Percentiles rank a stretch among this genome's conserved stretches.
These are phyloP conservation scores for Drosophila rellima DNA, from an alignment of 2,888 invertebrate genomes.

Conservation along the genomic window DNA sequence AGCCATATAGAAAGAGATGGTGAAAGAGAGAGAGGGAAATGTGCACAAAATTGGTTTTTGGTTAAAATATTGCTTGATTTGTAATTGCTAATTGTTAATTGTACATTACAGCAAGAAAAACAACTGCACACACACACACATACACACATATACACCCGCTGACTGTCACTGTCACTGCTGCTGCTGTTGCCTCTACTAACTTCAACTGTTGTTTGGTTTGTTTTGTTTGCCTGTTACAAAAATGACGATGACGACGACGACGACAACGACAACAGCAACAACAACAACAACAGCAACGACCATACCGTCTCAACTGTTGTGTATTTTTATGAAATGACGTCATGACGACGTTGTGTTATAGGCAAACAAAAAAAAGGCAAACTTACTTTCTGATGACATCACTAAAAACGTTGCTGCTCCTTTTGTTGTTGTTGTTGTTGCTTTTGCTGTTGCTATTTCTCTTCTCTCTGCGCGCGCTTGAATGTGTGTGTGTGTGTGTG, in stretches of 20 bases:
- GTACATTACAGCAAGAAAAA: constrained; percentile 23
- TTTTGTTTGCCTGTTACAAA: constrained; percentile 68
- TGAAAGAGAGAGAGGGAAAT: constrained; percentile 6
- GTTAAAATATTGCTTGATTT: constrained; percentile 56
- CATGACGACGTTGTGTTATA: constrained; percentile 71
- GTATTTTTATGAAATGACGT: constrained; percentile 83
- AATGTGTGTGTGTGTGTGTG: constrained; percentile 22
- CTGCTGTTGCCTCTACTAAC: constrained; percentile 36
- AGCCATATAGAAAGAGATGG: background rate
- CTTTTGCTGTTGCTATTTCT: constrained; percentile 48
- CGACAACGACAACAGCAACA: constrained; percentile 27
- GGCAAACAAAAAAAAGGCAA: constrained; percentile 63
- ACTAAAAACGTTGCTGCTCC: constrained; percentile 75
- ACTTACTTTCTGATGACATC: constrained; percentile 81
- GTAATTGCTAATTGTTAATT: constrained; percentile 49
- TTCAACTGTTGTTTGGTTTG: constrained; percentile 73
- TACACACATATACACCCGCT: constrained; percentile 29
- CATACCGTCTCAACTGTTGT: constrained; percentile 61
- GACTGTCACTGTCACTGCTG: constrained; percentile 43
- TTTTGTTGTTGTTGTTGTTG: constrained; percentile 41
- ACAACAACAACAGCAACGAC: constrained; percentile 40
- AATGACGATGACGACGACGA: constrained; percentile 51
- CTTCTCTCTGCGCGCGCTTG: constrained; percentile 50
- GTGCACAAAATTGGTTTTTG: constrained; percentile 30
- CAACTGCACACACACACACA: constrained; percentile 18